Conservation (phyloP, 2,888 invertebrate genomes). For the Habrosyne pyritoides region DNA sequence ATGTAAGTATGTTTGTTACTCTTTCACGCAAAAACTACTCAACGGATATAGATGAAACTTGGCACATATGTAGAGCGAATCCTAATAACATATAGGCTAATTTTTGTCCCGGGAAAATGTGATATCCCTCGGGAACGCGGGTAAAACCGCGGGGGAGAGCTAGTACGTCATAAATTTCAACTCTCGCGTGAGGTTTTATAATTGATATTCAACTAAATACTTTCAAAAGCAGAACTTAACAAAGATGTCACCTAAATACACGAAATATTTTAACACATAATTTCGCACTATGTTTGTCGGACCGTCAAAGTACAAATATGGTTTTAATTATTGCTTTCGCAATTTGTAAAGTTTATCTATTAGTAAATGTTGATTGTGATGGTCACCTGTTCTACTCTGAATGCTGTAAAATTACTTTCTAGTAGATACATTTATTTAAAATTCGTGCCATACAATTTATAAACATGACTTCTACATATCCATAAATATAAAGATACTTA, state of each 20-base stretch:
- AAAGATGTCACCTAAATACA: neutral
- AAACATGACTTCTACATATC: neutral
- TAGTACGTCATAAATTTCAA: too few relatives aligned
- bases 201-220: too few relatives aligned
- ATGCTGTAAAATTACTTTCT: neutral
- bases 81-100: too few relatives aligned
- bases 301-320: constrained; percentile 11
- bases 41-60: too few relatives aligned
- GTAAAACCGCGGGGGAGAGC: too few relatives aligned
- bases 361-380: neutral
- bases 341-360: constrained; percentile 14
- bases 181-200: too few relatives aligned
- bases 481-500: neutral
- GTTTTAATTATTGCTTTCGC: constrained; percentile 30
- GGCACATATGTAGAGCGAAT: too few relatives aligned
- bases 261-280: neutral
- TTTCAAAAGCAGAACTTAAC: too few relatives aligned
- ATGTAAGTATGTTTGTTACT: too few relatives aligned
- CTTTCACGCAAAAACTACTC: too few relatives aligned
- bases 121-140: too few relatives aligned
- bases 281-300: neutral
- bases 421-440: neutral
- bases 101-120: too few relatives aligned
- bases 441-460: neutral
- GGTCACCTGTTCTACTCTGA: neutral